phyloP scores from a whole-genome alignment of 2,113 vertebrate genomes.

The Nesogale talazaci region DNA sequence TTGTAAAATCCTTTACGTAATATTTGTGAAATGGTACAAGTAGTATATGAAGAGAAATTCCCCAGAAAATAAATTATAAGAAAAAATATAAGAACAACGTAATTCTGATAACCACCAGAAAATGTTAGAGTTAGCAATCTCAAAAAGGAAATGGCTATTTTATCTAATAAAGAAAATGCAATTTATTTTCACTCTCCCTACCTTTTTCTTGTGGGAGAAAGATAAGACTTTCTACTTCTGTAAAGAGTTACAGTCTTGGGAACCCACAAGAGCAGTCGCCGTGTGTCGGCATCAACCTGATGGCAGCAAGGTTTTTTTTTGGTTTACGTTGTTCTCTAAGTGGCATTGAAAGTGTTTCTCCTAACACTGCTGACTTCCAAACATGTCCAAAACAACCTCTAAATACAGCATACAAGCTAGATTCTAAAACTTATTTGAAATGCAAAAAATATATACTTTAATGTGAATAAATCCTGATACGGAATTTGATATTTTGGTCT shows the following conservation, averaged over 20 bases:
- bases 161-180: background rate
- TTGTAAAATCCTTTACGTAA: too few species aligned
- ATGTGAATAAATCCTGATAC: background rate
- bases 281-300: too few species aligned
- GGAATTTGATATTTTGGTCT: slow-evolving; percentile 1
- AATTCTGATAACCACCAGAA: background rate
- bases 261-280: too few species aligned
- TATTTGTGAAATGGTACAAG: too few species aligned
- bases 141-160: background rate
- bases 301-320: too few species aligned
- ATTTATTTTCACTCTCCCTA: background rate
- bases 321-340: background rate
- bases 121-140: background rate
- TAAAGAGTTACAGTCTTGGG: too few species aligned
- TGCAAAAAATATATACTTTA: background rate
- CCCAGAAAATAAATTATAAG: too few species aligned
- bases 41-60: too few species aligned
- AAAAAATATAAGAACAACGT: background rate
- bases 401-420: background rate
- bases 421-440: background rate
- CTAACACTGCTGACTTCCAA: background rate
- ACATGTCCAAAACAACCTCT: slow-evolving; percentile 12
- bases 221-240: too few species aligned
- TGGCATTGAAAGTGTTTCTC: slow-evolving; percentile 34
- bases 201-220: background rate